Conservation (phyloP, 1,140 invertebrate genomes). For the silkworm (Bombyx mori) region ASM3026992v2 NC_085115.1:823001-823500, state of each 20-base stretch:
- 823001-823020: too few relatives aligned
- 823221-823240: slow-evolving; percentile 43
- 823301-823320: slow-evolving; percentile 73
- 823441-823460: slow-evolving; percentile 55
- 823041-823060: too few relatives aligned
- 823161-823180: neutral
- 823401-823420: slow-evolving; percentile 71
- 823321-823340: slow-evolving; percentile 77
- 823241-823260: slow-evolving; percentile 38
- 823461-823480: slow-evolving; percentile 43
- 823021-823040: too few relatives aligned
- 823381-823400: slow-evolving; percentile 64
- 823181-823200: slow-evolving; percentile 2
- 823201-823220: slow-evolving; percentile 37
- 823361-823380: slow-evolving; percentile 44
- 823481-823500: slow-evolving; percentile 43
- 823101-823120: too few relatives aligned
- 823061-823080: too few relatives aligned
- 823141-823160: too few relatives aligned
- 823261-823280: slow-evolving; percentile 46
- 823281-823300: slow-evolving; percentile 73
- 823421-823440: slow-evolving; percentile 34
- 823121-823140: too few relatives aligned
- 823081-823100: too few relatives aligned
- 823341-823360: slow-evolving; percentile 73